Evolutionary conservation across 2,113 vertebrate species (phyloP).

Genomic region (Neofelis nebulosa): DNA sequence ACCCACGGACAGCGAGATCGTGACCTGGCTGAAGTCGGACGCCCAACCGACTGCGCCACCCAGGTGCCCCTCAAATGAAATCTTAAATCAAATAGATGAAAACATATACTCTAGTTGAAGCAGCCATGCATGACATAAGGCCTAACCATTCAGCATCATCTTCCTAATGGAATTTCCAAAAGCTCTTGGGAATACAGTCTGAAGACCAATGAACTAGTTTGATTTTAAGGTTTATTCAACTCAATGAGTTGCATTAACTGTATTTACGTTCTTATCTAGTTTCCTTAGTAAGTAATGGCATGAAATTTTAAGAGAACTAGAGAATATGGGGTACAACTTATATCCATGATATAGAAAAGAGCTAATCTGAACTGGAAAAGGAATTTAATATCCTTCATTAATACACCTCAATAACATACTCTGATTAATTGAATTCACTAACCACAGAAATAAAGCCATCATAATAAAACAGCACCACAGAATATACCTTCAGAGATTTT

Average conservation of each 20-base stretch:
- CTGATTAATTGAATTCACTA: neutral
- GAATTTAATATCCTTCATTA: slow-evolving; percentile 1
- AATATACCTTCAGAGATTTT: neutral
- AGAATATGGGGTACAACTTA: neutral
- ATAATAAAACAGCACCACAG: neutral
- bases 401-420: neutral
- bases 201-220: neutral
- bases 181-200: neutral
- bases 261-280: slow-evolving; percentile 2
- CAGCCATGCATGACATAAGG: neutral
- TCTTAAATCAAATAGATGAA: neutral
- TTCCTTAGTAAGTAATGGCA: neutral
- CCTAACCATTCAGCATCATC: neutral
- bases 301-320: slow-evolving; percentile 14
- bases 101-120: neutral
- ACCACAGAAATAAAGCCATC: neutral
- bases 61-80: slow-evolving; percentile 45
- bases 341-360: neutral
- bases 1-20: no score
- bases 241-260: neutral
- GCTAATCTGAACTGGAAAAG: neutral
- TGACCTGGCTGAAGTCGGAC: no score
- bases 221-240: neutral
- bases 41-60: no score
- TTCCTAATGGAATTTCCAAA: neutral